Evolutionary conservation across 1,140 invertebrate genomes (phyloP).

Genomic region (Sesamia nonagrioides): DNA sequence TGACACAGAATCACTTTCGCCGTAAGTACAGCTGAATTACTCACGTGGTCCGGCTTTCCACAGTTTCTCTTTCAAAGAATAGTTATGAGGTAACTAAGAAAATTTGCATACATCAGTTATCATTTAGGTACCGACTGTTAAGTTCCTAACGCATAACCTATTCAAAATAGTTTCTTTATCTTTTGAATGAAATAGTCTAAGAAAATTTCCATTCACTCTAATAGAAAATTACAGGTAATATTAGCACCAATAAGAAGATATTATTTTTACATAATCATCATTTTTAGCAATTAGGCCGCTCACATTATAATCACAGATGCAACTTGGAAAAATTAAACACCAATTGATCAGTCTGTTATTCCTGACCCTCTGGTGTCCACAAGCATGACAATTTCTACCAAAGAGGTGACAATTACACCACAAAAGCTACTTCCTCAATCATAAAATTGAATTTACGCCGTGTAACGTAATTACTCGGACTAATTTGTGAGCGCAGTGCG

Average conservation of each 20-base stretch:
- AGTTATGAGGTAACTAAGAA: not conserved
- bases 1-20: not conserved
- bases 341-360: not conserved
- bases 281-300: too few relatives aligned
- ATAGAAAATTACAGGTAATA: too few relatives aligned
- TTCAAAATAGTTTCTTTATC: too few relatives aligned
- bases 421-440: constrained; percentile 56
- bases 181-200: too few relatives aligned
- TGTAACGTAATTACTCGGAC: constrained; percentile 60
- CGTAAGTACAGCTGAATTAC: not conserved
- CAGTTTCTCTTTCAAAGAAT: not conserved
- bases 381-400: constrained; percentile 20
- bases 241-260: too few relatives aligned
- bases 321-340: not conserved
- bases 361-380: not conserved
- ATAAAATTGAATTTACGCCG: constrained; percentile 51
- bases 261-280: too few relatives aligned
- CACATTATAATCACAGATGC: too few relatives aligned
- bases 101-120: not conserved
- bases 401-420: constrained; percentile 26
- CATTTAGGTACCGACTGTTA: too few relatives aligned
- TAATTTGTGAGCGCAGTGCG: constrained; percentile 61
- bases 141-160: too few relatives aligned
- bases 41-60: not conserved
- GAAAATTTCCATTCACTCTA: too few relatives aligned